Base-by-base conservation (phyloP, 37 sponge, comb jelly and placozoan genomes). In the Spongia lamella region DNA sequence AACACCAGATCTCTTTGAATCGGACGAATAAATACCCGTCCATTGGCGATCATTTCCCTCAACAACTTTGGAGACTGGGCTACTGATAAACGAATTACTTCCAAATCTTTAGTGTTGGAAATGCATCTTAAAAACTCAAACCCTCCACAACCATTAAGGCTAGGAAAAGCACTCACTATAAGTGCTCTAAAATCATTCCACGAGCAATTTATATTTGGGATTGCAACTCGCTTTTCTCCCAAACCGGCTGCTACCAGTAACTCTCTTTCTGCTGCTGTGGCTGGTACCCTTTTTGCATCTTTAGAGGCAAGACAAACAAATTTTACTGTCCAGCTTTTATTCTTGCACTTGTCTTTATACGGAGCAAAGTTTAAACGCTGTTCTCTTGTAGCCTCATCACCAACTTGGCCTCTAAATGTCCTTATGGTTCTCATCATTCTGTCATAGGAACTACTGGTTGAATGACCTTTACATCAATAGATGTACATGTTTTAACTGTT, bases 91-190 rank as follows among this genome's bases (percentile, higher is more conserved):
- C 74, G 54, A 32, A 82, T 73, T 9, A 24, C 25, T 58, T 82
- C 83, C 34, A 82, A 43, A 2, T 63, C 24, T 16, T 50, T 36
- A 30, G 68, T 66, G 32, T 72, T 82, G 33, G 73, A 68, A 26
- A 63, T 52, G 29, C 83, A 82, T 3, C 74, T 55, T 59, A 82
- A 4, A 7, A 82, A 35, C 7, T 82, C 83, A 64, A 66, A 82
- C 16, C 83, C 83, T 35, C 83, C 75, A 1, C 58, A 11, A 0
- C 52, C 66, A 30, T 24, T 22, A 20, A 82, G 68, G 58, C 65
- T 63, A 7, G 83, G 83, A 51, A 73, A 82, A 7, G 32, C 51
- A 24, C 22, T 27, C 4, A 72, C 17, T 19, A 82, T 16, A 6
- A 7, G 27, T 7, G 36, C 26, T 24, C 38, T 62, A 24, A 66